These are phyloP conservation scores for Dromococcyx pavoninus DNA, from an alignment of 2,797 vertebrate species.

Conservation along the genomic window DNA sequence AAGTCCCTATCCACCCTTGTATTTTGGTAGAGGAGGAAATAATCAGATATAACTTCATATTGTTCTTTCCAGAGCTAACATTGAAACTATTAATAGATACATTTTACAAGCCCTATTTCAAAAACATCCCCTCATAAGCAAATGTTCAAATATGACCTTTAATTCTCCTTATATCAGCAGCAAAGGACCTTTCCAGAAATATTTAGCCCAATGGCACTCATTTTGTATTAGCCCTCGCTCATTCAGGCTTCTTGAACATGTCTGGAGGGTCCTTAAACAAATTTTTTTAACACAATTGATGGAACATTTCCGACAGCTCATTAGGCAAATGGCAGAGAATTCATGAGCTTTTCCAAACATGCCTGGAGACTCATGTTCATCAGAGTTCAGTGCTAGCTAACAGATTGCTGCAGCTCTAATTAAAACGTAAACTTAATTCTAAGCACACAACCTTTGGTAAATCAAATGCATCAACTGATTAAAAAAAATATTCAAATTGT, in stretches of 20 bases:
- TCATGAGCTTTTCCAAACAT: constrained; percentile 36
- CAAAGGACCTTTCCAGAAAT: constrained; percentile 18
- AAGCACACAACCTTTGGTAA: constrained; percentile 30
- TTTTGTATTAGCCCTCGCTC: not conserved
- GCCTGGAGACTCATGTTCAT: not conserved
- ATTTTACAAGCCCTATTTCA: not conserved
- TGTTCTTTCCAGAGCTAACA: not conserved
- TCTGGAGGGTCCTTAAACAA: constrained; percentile 41
- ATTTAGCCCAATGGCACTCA: constrained; percentile 9
- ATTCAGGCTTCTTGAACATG: not conserved
- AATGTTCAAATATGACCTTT: not conserved
- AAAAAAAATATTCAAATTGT: not conserved
- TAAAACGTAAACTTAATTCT: constrained; percentile 51
- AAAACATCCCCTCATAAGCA: not conserved
- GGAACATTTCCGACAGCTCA: constrained; percentile 30
- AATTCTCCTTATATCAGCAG: not conserved
- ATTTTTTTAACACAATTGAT: constrained; percentile 28
- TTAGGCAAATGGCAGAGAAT: constrained; percentile 12
- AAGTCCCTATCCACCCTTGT: not conserved
- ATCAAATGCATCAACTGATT: not conserved
- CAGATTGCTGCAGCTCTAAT: constrained; percentile 50
- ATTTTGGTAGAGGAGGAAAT: not conserved
- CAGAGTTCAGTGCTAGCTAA: constrained; percentile 14
- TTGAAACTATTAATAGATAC: not conserved
- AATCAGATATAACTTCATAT: not conserved